Evolutionary conservation across 2,888 invertebrate species (phyloP).

Genomic region (Netelia melanura): DNA sequence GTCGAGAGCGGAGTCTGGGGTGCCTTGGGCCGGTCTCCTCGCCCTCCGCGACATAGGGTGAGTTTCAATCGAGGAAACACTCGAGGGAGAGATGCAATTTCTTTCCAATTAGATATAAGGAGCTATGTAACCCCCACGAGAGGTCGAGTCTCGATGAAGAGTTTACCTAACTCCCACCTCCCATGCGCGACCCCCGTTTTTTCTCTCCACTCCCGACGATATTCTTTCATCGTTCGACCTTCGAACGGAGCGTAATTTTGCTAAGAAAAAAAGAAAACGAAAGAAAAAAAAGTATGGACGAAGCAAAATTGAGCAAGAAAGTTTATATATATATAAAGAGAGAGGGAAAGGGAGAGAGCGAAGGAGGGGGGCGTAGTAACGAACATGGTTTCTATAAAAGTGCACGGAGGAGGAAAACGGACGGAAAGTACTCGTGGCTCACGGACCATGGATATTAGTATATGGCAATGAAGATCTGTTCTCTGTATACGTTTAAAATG

Average conservation of each 20-base stretch:
- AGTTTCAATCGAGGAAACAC: conserved; percentile 68
- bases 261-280: conserved; percentile 16
- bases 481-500: neutral
- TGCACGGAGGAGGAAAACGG: conserved; percentile 4
- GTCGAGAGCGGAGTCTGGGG: too few species aligned
- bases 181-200: conserved; percentile 1
- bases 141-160: conserved; percentile 40
- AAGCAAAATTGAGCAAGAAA: neutral
- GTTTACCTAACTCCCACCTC: conserved; percentile 42
- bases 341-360: too few species aligned
- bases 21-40: neutral
- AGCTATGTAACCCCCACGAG: conserved; percentile 53
- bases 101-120: conserved; percentile 68
- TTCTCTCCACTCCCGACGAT: conserved; percentile 18
- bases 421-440: neutral
- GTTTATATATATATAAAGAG: neutral
- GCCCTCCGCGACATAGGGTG: conserved; percentile 4
- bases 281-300: conserved; percentile 1
- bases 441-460: conserved; percentile 17
- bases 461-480: neutral
- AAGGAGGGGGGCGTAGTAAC: neutral
- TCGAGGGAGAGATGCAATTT: conserved; percentile 69
- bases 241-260: conserved; percentile 63
- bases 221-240: conserved; percentile 51
- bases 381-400: conserved; percentile 24